phyloP scores from a whole-genome alignment of 2,113 vertebrate genomes.

The Cryptomyrus ogoouensis region DNA sequence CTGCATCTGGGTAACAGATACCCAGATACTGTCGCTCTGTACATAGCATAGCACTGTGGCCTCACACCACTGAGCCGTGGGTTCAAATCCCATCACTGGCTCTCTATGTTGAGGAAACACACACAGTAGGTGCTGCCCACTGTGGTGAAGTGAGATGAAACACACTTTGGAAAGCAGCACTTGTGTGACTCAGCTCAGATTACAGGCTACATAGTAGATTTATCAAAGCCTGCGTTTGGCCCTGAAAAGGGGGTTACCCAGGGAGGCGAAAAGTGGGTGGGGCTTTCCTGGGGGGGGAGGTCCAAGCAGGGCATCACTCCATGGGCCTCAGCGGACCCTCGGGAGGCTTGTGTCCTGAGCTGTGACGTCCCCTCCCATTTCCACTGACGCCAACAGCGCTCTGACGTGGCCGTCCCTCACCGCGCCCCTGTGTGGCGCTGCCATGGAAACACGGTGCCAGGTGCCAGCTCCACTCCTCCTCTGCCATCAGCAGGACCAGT shows the following conservation, averaged over 20 bases:
- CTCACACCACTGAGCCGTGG: background rate
- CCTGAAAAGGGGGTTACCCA: background rate
- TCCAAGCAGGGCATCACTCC: background rate
- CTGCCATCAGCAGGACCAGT: slow-evolving; percentile 1
- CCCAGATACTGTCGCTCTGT: background rate
- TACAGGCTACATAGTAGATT: background rate
- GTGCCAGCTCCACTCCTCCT: background rate
- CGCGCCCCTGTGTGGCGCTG: background rate
- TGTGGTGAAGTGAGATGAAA: background rate
- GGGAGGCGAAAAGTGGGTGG: background rate
- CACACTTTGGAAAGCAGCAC: background rate
- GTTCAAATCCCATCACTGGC: background rate
- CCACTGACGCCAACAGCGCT: background rate
- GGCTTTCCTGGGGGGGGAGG: background rate
- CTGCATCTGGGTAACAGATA: background rate
- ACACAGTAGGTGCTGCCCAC: background rate
- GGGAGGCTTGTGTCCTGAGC: background rate
- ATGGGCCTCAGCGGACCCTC: background rate
- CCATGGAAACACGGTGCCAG: background rate
- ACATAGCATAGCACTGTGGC: background rate
- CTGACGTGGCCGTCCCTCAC: background rate
- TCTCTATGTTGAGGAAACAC: background rate
- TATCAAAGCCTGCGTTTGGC: background rate
- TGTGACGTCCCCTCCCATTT: background rate
- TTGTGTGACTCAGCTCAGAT: slow-evolving; percentile 1